These are phyloP conservation scores for Platichthys flesus DNA, from an alignment of 2,113 vertebrate species.

Conservation along the genomic window DNA sequence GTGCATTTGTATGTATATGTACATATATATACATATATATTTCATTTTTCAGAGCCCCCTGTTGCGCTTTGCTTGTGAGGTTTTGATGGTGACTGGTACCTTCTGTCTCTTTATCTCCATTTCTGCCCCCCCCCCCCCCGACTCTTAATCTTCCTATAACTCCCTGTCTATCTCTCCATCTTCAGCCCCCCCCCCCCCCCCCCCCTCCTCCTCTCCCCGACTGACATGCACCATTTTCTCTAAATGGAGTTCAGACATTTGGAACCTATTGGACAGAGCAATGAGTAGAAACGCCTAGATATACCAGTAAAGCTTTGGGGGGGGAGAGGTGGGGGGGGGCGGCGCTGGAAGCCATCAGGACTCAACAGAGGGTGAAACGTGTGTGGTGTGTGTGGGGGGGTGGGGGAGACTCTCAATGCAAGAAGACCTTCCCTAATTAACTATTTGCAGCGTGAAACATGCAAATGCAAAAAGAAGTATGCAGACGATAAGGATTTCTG, in stretches of 20 bases:
- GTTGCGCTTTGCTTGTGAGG: conserved; percentile 28
- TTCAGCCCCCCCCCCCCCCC: background rate
- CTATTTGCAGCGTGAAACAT: conserved; percentile 17
- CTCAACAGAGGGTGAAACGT: conserved; percentile 21
- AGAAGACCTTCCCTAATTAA: conserved; percentile 41
- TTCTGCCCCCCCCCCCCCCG: conserved; percentile 12
- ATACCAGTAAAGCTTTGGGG: conserved; percentile 29
- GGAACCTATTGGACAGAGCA: conserved; percentile 56
- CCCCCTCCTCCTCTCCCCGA: background rate
- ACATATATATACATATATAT: background rate
- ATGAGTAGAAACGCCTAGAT: conserved; percentile 68
- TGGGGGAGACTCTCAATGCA: background rate
- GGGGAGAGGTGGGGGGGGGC: background rate
- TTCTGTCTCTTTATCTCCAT: conserved; percentile 47
- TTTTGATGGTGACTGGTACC: conserved; percentile 52
- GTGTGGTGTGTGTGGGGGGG: background rate
- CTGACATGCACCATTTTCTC: conserved; percentile 72
- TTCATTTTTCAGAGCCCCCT: background rate
- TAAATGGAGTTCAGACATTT: conserved; percentile 70
- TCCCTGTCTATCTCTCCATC: conserved; percentile 56
- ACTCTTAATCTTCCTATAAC: conserved; percentile 58
- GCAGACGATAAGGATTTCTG: background rate
- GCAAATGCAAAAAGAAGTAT: conserved; percentile 13
- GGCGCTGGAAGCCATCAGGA: conserved; percentile 28
- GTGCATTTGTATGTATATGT: background rate